Evolutionary conservation across 2,888 invertebrate genomes (phyloP).

Genomic region (Melanophora roralis): DNA sequence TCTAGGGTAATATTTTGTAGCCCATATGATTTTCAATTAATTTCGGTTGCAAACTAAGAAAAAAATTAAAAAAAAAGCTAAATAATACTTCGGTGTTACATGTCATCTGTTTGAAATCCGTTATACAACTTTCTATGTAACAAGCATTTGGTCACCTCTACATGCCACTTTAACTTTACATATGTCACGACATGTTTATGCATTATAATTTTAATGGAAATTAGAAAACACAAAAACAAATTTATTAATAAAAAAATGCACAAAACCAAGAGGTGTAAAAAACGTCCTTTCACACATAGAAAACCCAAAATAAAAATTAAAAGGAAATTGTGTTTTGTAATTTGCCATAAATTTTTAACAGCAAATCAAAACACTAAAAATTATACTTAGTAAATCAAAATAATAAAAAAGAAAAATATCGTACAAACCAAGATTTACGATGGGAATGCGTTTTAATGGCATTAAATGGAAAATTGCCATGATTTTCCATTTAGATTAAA

Average conservation of each 20-base stretch:
- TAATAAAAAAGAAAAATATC: conserved; percentile 10
- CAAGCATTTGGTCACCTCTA: conserved; percentile 35
- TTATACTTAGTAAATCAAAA: background rate
- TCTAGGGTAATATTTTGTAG: too few relatives aligned
- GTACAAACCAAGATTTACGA: conserved; percentile 62
- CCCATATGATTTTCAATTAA: too few relatives aligned
- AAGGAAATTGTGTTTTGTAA: conserved; percentile 55
- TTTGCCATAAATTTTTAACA: conserved; percentile 64
- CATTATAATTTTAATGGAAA: conserved; percentile 55
- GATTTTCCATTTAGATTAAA: conserved; percentile 56
- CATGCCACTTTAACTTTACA: background rate
- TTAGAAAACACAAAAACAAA: conserved; percentile 37
- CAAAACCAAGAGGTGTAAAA: conserved; percentile 45
- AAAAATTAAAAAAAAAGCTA: too few relatives aligned
- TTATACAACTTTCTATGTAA: too few relatives aligned
- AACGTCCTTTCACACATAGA: conserved; percentile 3
- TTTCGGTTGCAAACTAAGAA: too few relatives aligned
- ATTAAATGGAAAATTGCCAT: conserved; percentile 66
- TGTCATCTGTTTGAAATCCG: too few relatives aligned
- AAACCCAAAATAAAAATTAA: conserved; percentile 39
- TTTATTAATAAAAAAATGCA: conserved; percentile 8
- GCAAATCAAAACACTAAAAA: background rate
- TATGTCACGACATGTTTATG: conserved; percentile 57
- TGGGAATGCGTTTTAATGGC: conserved; percentile 65
- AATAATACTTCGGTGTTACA: too few relatives aligned